Evolutionary conservation across 1,140 invertebrate genomes (phyloP).

Genomic region (Diorhabda carinulata): DNA sequence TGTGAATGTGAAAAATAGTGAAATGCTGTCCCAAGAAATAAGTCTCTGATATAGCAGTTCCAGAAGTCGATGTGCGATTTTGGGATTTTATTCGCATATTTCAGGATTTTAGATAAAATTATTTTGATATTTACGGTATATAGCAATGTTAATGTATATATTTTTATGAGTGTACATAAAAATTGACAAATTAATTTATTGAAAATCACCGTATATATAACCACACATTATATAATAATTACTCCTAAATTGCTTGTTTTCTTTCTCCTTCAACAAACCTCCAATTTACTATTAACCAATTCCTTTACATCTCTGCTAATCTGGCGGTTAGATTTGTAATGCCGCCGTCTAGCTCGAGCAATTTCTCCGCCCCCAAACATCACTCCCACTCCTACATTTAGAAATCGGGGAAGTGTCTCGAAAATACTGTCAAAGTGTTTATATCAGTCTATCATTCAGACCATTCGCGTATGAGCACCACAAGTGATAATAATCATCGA

Average conservation of each 20-base stretch:
- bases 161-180: no score
- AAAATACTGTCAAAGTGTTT: constrained; percentile 20
- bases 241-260: background rate
- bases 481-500: background rate
- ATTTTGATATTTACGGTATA: no score
- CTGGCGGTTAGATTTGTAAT: constrained; percentile 28
- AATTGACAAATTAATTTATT: no score
- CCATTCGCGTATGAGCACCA: background rate
- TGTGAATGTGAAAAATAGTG: no score
- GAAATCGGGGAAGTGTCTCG: constrained; percentile 32
- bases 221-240: background rate
- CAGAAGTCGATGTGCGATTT: no score
- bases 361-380: constrained; percentile 19
- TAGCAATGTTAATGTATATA: no score
- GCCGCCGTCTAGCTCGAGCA: constrained; percentile 13
- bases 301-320: constrained; percentile 15
- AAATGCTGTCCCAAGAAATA: no score
- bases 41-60: no score
- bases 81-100: no score
- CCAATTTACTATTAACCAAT: constrained; percentile 18
- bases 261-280: constrained; percentile 12
- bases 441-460: constrained; percentile 26
- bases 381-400: constrained; percentile 30
- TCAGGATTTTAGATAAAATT: no score
- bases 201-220: no score